These are phyloP conservation scores for Psettodes erumei DNA, from an alignment of 2,113 vertebrate genomes.

Conservation along the genomic window DNA sequence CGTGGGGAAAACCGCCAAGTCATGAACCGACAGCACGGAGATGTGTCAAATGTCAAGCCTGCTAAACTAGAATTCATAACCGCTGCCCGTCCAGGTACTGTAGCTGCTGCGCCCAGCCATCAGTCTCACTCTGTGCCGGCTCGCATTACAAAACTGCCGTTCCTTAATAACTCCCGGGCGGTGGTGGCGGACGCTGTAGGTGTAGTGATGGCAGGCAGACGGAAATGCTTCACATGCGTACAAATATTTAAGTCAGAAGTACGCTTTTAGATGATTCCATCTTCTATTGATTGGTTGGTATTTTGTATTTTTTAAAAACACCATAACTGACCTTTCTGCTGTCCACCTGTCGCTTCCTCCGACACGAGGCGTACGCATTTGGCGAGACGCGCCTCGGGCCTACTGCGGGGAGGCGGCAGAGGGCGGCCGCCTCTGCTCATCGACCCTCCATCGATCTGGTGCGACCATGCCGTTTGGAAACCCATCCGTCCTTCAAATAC, in stretches of 20 bases:
- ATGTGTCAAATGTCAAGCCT: conserved; percentile 14
- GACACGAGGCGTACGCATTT: background rate
- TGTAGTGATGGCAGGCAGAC: background rate
- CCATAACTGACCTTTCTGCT: background rate
- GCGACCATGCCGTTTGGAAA: conserved; percentile 25
- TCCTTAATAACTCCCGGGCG: conserved; percentile 11
- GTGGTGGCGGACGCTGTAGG: background rate
- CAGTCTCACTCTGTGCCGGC: conserved; percentile 37
- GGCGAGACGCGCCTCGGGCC: background rate
- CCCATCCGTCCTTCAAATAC: background rate
- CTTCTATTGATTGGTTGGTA: no score
- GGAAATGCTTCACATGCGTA: background rate
- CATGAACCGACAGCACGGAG: conserved; percentile 2
- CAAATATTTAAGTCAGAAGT: background rate
- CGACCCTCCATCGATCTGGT: conserved; percentile 12
- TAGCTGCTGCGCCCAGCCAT: conserved; percentile 13
- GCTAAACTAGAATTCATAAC: conserved; percentile 31
- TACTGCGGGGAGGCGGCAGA: conserved; percentile 14
- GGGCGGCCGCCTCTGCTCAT: background rate
- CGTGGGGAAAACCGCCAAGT: conserved; percentile 1
- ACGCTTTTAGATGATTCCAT: background rate
- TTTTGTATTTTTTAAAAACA: background rate
- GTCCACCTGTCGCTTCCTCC: background rate
- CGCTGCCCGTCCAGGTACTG: conserved; percentile 2
- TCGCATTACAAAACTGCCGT: conserved; percentile 30